Conservation (phyloP, 2,888 invertebrate species). For the Trachelus troglodyta region DNA sequence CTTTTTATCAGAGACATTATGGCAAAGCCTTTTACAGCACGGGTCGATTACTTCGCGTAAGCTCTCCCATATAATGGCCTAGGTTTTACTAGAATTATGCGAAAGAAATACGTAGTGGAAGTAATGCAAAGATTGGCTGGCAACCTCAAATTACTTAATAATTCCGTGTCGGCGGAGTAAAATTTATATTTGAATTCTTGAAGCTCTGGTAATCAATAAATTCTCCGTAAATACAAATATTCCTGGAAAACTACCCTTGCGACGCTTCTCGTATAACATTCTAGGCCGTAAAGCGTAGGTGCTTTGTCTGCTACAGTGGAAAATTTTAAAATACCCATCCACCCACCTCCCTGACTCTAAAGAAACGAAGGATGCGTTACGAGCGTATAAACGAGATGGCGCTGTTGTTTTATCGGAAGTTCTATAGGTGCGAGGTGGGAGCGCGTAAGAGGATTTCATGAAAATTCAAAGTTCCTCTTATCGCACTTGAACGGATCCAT, state of each 20-base stretch:
- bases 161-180: neutral
- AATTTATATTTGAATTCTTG: neutral
- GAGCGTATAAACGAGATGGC: neutral
- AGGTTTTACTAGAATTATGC: neutral
- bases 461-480: neutral
- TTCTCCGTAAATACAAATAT: too few relatives aligned
- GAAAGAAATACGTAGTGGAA: neutral
- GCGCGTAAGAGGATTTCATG: neutral
- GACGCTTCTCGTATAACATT: too few relatives aligned
- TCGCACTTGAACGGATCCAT: neutral
- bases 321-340: too few relatives aligned
- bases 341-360: neutral
- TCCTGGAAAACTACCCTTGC: too few relatives aligned
- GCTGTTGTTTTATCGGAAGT: neutral
- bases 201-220: neutral
- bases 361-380: neutral
- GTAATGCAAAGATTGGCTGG: neutral
- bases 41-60: neutral
- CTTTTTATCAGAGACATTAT: neutral
- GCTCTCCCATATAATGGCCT: neutral
- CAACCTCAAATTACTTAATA: neutral
- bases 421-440: neutral
- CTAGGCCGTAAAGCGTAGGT: too few relatives aligned
- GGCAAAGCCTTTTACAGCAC: neutral
- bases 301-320: too few relatives aligned